A percentile compares a stretch with the other conserved stretches of the same genome.
Conservation (phyloP, 1,140 invertebrate species). For the Triops cancriformis region DNA sequence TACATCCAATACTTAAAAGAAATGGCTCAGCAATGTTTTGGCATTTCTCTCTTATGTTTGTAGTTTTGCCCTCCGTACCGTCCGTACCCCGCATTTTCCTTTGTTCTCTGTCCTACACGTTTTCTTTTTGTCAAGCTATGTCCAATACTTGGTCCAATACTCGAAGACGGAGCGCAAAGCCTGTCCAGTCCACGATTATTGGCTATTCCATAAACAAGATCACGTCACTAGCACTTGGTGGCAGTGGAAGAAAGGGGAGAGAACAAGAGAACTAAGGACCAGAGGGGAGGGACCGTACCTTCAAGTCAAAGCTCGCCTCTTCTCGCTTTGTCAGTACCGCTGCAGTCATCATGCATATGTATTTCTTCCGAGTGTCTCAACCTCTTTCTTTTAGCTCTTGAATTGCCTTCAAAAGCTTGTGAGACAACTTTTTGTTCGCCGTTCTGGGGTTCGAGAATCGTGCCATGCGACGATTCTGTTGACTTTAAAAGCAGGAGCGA, state of each 20-base stretch:
- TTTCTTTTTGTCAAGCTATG: too few species aligned
- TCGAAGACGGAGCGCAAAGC: too few species aligned
- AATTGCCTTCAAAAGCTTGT: not conserved
- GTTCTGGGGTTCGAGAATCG: not conserved
- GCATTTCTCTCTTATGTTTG: too few species aligned
- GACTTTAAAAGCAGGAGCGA: not conserved
- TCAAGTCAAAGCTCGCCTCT: not conserved
- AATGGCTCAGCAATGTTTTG: too few species aligned
- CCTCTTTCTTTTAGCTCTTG: not conserved
- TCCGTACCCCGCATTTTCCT: too few species aligned
- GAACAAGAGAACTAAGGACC: too few species aligned
- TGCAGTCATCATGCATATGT: slow-evolving; percentile 10
- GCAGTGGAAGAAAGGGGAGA: not conserved
- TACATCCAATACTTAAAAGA: too few species aligned
- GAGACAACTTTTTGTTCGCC: not conserved
- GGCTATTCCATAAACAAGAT: not conserved
- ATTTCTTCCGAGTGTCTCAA: not conserved
- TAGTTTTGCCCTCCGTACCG: too few species aligned
- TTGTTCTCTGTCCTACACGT: too few species aligned
- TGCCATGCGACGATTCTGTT: not conserved
- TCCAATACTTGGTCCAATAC: too few species aligned
- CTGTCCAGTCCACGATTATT: not conserved
- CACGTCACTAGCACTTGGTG: not conserved
- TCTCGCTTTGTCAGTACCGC: not conserved
- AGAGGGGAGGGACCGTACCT: too few species aligned